A percentile compares a stretch with the other conserved stretches of the same genome.
These are phyloP conservation scores for Drosophila rellima DNA, from an alignment of 2,888 invertebrate species.

Conservation along the genomic window DNA sequence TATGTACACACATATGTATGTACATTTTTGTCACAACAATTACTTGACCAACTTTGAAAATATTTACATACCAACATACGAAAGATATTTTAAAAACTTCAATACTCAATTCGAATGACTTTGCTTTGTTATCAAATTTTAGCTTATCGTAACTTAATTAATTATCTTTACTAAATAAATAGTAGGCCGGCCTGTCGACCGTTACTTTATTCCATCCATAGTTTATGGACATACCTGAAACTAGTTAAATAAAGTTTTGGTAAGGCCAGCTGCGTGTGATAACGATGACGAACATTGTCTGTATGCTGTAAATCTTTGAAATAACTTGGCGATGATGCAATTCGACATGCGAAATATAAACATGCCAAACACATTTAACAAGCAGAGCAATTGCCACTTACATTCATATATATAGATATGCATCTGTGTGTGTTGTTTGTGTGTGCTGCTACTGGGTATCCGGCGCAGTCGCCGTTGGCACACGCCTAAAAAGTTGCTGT, in stretches of 20 bases:
- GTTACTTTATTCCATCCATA: constrained; percentile 45
- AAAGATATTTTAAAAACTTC: constrained; percentile 45
- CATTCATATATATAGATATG: constrained; percentile 18
- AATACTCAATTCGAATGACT: constrained; percentile 53
- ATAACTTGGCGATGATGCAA: constrained; percentile 72
- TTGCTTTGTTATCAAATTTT: constrained; percentile 40
- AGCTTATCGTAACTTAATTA: constrained; percentile 72
- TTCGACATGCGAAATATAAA: constrained; percentile 51
- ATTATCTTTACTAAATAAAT: constrained; percentile 61
- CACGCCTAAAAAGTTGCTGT: constrained; percentile 72
- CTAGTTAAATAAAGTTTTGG: constrained; percentile 24
- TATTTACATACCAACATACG: constrained; percentile 3
- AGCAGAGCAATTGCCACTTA: constrained; percentile 41
- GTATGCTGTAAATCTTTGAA: constrained; percentile 57
- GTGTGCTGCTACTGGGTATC: constrained; percentile 9
- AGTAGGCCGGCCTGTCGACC: constrained; percentile 33
- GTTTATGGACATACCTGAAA: constrained; percentile 25
- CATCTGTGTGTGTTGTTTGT: background rate
- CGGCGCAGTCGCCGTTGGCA: constrained; percentile 50
- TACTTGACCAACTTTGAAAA: background rate
- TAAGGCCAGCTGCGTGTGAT: constrained; percentile 48
- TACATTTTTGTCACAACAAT: background rate
- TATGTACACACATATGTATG: constrained; percentile 1
- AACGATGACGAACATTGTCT: constrained; percentile 14
- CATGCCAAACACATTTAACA: constrained; percentile 45